Conservation (phyloP, 2,888 invertebrate genomes). For the Cosmorhoe ocellata region DNA sequence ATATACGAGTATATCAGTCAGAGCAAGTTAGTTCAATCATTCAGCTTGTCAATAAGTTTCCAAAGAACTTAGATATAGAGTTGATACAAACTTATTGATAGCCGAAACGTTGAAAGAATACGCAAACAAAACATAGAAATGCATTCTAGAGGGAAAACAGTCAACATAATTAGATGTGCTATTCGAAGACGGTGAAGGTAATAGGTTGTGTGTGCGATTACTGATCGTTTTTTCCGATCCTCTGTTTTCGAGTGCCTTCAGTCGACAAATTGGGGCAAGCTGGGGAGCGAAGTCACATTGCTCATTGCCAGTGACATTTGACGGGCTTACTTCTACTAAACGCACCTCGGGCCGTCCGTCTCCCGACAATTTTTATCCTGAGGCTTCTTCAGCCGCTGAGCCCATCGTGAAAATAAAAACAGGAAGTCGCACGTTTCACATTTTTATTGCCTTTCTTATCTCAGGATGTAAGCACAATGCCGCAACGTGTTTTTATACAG, state of each 20-base stretch:
- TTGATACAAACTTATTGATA: too few species aligned
- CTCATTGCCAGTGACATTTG: conserved; percentile 63
- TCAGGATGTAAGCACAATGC: conserved; percentile 47
- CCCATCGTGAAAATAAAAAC: conserved; percentile 49
- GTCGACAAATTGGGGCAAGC: conserved; percentile 53
- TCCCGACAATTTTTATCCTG: conserved; percentile 62
- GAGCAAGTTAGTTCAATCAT: too few species aligned
- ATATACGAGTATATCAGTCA: too few species aligned
- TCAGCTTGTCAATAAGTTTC: too few species aligned
- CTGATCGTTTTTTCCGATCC: conserved; percentile 40
- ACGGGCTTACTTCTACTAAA: conserved; percentile 56
- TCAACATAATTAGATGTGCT: neutral
- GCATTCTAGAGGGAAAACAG: too few species aligned
- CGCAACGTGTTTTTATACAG: conserved; percentile 47
- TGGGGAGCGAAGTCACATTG: conserved; percentile 51
- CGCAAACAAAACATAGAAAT: too few species aligned
- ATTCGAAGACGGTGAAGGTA: conserved; percentile 26
- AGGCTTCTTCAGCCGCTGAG: conserved; percentile 26
- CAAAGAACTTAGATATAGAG: too few species aligned
- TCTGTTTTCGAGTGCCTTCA: conserved; percentile 39
- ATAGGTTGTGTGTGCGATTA: conserved; percentile 43
- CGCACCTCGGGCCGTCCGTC: conserved; percentile 52
- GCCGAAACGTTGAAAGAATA: too few species aligned
- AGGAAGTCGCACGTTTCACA: conserved; percentile 60
- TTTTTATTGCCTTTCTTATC: conserved; percentile 61